Evolutionary conservation across 92 coral and sea anemone species (phyloP), one percentile per base, ranked within the genome.

Genomic region (Diadumene lineata): DNA sequence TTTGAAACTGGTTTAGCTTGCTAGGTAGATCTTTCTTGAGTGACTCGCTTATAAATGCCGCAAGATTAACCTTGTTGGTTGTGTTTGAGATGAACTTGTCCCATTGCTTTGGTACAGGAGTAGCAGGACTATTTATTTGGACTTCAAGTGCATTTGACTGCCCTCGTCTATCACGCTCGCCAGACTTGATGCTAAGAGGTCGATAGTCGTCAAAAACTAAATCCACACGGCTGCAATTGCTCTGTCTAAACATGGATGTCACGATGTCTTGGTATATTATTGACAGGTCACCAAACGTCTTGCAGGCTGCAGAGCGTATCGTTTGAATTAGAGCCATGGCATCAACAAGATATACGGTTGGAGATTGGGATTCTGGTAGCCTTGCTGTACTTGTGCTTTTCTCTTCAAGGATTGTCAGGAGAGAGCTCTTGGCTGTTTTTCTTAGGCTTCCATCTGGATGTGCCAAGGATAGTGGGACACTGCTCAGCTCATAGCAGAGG

Each of bases 271-370:
- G 70, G 55, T 68, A 50, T 56, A 65, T 80, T 61, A 56, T 66
- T 33, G 78, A 78, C 8, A 66, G 70, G 48, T 66, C 70, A 31
- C 70, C 70, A 66, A 66, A 66, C 0, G 48, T 66, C 11, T 50
- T 44, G 70, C 70, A 66, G 22, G 48, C 70, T 80, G 72, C 62
- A 60, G 87, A 44, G 64, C 72, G 69, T 56, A 72, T n/a, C 84
- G 65, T 81, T 33, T 76, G 87, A 29, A 85, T 75, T 18, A 85
- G 66, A 11, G 90, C 86, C 82, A 85, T 85, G 17, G 55, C 79
- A 74, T 80, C 82, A 66, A 85, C 31, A 18, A 80, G 69, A 66
- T 34, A 66, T 26, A 81, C 79, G 22, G 81, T 44, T 24, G 72
- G 30, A 0, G 56, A 38, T 8, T 30, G 53, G 30, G 68, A 57